Conservation (phyloP, 2,888 invertebrate genomes). For the Linnaemya vulpina region DNA sequence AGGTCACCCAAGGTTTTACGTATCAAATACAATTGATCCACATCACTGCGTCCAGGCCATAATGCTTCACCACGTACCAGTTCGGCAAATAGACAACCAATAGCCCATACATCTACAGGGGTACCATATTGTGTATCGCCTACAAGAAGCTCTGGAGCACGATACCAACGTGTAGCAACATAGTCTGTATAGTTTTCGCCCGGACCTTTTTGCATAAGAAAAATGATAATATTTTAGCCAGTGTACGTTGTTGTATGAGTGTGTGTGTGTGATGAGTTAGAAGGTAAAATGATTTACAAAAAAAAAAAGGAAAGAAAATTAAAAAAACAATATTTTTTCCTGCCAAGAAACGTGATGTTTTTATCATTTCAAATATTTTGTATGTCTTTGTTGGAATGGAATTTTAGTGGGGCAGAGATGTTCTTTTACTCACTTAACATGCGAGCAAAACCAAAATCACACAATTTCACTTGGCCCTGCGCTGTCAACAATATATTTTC, state of each 20-base stretch:
- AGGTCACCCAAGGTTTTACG: constrained; percentile 97
- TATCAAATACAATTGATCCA: constrained; percentile 98
- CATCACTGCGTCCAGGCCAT: constrained; percentile 99
- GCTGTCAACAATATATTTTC: constrained; percentile 98
- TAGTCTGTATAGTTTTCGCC: constrained; percentile 99
- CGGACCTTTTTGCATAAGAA: constrained; percentile 86
- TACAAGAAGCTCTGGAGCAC: constrained; percentile 97
- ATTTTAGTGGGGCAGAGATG: neutral
- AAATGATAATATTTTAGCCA: neutral
- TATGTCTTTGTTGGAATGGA: neutral
- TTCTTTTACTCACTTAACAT: constrained; percentile 88
- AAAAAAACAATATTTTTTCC: constrained; percentile 5
- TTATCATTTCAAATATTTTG: constrained; percentile 15
- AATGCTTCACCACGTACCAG: constrained; percentile 94
- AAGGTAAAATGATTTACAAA: constrained; percentile 29
- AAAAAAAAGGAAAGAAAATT: no score
- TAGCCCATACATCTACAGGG: constrained; percentile 98
- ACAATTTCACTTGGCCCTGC: constrained; percentile 97
- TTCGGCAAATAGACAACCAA: constrained; percentile 96
- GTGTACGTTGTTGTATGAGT: neutral
- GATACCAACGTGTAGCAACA: constrained; percentile 99
- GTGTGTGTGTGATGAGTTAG: neutral
- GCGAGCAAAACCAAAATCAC: constrained; percentile 98
- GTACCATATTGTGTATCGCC: constrained; percentile 97
- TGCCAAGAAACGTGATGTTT: constrained; percentile 53